Evolutionary conservation across 1,140 invertebrate species (phyloP).

Genomic region (Brachystomella parvula): DNA sequence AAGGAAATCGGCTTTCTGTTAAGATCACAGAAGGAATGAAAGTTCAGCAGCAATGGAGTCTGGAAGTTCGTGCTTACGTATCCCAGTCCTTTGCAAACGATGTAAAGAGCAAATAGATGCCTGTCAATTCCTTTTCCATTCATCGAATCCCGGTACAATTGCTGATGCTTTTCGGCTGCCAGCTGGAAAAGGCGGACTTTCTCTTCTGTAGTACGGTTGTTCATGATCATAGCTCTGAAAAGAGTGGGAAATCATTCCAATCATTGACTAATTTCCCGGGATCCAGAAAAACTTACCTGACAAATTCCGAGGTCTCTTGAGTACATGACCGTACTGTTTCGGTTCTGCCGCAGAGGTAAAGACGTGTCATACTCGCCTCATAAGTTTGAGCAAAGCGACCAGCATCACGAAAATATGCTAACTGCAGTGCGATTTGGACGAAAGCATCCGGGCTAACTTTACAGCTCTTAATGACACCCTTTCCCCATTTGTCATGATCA

Average conservation of each 20-base stretch:
- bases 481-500: conserved; percentile 47
- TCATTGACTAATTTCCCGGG: not conserved
- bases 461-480: conserved; percentile 50
- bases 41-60: not conserved
- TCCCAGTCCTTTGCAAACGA: conserved; percentile 48
- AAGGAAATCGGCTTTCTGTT: conserved; percentile 46
- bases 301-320: conserved; percentile 40
- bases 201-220: conserved; percentile 35
- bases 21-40: conserved; percentile 11
- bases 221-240: conserved; percentile 43
- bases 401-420: conserved; percentile 43
- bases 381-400: conserved; percentile 44
- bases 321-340: conserved; percentile 45
- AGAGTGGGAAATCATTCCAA: conserved; percentile 19
- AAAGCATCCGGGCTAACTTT: conserved; percentile 47
- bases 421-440: conserved; percentile 43
- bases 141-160: conserved; percentile 46
- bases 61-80: conserved; percentile 42
- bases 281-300: conserved; percentile 40
- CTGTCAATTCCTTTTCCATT: conserved; percentile 47
- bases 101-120: conserved; percentile 51
- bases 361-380: conserved; percentile 44
- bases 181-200: conserved; percentile 38
- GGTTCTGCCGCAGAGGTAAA: conserved; percentile 43
- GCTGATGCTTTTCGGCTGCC: conserved; percentile 43